phyloP scores from a whole-genome alignment of 2,888 invertebrate genomes.

The Oscheius onirici region DNA sequence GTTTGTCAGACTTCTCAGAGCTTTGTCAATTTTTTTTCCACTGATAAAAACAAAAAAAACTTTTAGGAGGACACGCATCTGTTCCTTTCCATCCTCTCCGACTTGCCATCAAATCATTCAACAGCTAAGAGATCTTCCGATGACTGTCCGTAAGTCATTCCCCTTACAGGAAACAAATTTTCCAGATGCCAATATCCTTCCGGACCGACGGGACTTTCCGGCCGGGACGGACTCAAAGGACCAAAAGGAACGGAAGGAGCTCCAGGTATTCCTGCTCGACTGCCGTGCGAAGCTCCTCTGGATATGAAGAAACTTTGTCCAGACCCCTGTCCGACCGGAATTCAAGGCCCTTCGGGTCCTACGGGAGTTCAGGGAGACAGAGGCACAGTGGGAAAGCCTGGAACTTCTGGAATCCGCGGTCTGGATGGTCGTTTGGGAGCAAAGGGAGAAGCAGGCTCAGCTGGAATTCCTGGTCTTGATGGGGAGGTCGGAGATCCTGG shows the following conservation, averaged over 20 bases:
- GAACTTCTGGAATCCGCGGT: conserved; percentile 50
- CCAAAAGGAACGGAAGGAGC: conserved; percentile 50
- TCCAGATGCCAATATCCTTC: conserved; percentile 59
- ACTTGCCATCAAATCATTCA: conserved; percentile 1
- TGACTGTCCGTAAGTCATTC: conserved; percentile 8
- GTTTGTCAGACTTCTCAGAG: too few relatives aligned
- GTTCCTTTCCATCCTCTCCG: background rate
- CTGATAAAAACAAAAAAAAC: too few relatives aligned
- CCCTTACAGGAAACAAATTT: background rate
- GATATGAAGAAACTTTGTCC: conserved; percentile 63
- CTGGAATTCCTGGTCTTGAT: conserved; percentile 60
- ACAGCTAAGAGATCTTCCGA: background rate
- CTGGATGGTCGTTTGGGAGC: conserved; percentile 40
- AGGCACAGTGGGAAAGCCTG: conserved; percentile 54
- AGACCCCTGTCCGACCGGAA: conserved; percentile 66
- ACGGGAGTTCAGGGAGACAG: conserved; percentile 57
- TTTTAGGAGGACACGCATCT: conserved; percentile 11
- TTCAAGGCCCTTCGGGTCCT: conserved; percentile 60
- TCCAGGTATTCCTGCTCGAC: conserved; percentile 62
- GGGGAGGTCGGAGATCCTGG: conserved; percentile 66
- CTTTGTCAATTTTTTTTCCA: too few relatives aligned
- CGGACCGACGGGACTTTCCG: conserved; percentile 64
- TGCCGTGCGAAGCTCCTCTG: conserved; percentile 65
- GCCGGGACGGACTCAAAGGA: conserved; percentile 62
- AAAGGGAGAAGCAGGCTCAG: conserved; percentile 53